Percentiles rank a stretch among this genome's conserved stretches.
phyloP scores from a whole-genome alignment of 2,797 vertebrate genomes.

The Poecilia picta region DNA sequence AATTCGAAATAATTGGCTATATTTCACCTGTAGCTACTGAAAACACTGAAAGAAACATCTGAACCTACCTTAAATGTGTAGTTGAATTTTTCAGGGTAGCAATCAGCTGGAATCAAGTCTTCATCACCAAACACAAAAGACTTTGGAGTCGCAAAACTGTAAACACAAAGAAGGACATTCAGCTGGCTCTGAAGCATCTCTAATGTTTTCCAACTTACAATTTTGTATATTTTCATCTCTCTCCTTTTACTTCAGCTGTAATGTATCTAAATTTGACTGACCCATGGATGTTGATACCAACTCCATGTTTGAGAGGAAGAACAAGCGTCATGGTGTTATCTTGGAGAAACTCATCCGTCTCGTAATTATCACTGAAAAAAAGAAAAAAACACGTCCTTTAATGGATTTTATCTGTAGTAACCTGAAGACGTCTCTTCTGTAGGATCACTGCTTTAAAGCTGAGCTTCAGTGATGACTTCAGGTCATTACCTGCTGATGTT shows the following conservation, averaged over 20 bases:
- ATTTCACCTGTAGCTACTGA: not conserved
- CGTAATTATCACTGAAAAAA: conserved; percentile 86
- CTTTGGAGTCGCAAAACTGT: conserved; percentile 83
- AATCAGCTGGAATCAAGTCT: conserved; percentile 71
- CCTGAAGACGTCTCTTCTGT: not conserved
- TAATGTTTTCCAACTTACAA: not conserved
- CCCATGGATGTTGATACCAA: conserved; percentile 87
- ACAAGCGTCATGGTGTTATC: conserved; percentile 80
- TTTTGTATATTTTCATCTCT: not conserved
- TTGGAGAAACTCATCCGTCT: conserved; percentile 70
- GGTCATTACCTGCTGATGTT: conserved; percentile 85
- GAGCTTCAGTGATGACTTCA: not conserved
- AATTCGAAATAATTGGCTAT: not conserved
- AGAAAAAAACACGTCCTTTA: not conserved
- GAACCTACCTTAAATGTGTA: conserved; percentile 89
- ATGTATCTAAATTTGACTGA: conserved; percentile 61
- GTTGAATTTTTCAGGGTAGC: conserved; percentile 87
- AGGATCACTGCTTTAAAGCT: not conserved
- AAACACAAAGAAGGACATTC: conserved; percentile 13
- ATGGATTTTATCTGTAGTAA: not conserved
- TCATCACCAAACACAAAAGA: conserved; percentile 88
- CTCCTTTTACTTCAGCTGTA: not conserved
- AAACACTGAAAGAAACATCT: not conserved
- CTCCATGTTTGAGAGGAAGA: conserved; percentile 88
- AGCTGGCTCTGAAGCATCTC: not conserved